phyloP scores from a whole-genome alignment of 2,888 invertebrate genomes.

The Stegana nigrithorax region DNA sequence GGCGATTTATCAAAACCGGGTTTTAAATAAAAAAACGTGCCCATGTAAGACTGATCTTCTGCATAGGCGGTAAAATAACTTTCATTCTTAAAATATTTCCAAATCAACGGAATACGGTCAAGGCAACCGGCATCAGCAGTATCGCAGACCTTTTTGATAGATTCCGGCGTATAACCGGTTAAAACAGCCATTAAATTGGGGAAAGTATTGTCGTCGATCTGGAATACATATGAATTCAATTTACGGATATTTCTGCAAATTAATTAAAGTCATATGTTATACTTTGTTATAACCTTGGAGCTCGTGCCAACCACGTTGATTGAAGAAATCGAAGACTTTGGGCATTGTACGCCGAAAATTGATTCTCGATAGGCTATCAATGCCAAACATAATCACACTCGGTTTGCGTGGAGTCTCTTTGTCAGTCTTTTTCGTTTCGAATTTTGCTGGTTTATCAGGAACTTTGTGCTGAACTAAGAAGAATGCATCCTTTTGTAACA shows the following conservation, averaged over 20 bases:
- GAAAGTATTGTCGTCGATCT: slow-evolving; percentile 86
- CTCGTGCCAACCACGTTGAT: slow-evolving; percentile 72
- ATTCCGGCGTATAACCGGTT: slow-evolving; percentile 71
- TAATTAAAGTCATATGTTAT: slow-evolving; percentile 32
- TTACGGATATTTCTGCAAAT: no score
- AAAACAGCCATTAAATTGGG: slow-evolving; percentile 85
- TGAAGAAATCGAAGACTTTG: slow-evolving; percentile 74
- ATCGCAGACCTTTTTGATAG: slow-evolving; percentile 61
- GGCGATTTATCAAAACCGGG: slow-evolving; percentile 77
- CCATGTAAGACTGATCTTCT: slow-evolving; percentile 74
- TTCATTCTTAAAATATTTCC: slow-evolving; percentile 76
- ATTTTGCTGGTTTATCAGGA: no score
- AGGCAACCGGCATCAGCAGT: slow-evolving; percentile 70
- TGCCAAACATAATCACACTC: slow-evolving; percentile 81
- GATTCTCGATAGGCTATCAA: slow-evolving; percentile 75
- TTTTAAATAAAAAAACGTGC: slow-evolving; percentile 74
- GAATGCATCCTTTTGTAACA: slow-evolving; percentile 42
- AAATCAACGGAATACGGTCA: slow-evolving; percentile 78
- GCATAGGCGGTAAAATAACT: slow-evolving; percentile 81
- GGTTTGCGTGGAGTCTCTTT: slow-evolving; percentile 48
- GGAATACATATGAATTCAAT: no score
- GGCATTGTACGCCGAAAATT: slow-evolving; percentile 79
- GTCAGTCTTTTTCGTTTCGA: neutral
- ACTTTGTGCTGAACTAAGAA: no score
- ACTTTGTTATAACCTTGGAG: slow-evolving; percentile 40